These are phyloP conservation scores for Rhingia campestris DNA, from an alignment of 2,888 invertebrate species.

Conservation along the genomic window DNA sequence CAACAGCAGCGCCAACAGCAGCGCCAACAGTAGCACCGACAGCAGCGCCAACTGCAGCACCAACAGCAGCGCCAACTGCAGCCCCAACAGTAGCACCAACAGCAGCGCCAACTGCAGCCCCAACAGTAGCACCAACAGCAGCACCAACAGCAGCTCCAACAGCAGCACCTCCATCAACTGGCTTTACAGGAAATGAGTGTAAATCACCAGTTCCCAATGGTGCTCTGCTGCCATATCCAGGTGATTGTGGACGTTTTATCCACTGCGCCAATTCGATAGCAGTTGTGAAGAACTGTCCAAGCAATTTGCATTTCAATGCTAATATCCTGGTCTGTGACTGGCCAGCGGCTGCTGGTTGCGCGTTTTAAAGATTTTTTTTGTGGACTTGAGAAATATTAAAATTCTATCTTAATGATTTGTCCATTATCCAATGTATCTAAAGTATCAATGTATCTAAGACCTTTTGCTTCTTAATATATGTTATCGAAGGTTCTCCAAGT, in stretches of 20 bases:
- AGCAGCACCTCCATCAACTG: background rate
- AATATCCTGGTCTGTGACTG: constrained; percentile 75
- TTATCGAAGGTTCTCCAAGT: no score
- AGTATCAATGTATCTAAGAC: no score
- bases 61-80: constrained; percentile 6
- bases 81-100: background rate
- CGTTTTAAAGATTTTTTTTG: constrained; percentile 53
- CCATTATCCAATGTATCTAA: no score
- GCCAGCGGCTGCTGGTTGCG: constrained; percentile 77
- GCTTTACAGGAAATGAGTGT: constrained; percentile 33
- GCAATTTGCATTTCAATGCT: constrained; percentile 23
- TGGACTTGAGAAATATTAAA: background rate
- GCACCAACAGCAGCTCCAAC: constrained; percentile 19
- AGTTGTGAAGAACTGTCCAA: constrained; percentile 74
- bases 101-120: background rate
- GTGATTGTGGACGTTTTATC: constrained; percentile 73
- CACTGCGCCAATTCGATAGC: constrained; percentile 68
- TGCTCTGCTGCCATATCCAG: constrained; percentile 27
- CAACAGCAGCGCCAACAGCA: constrained; percentile 35
- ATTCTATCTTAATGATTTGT: no score
- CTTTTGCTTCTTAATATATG: no score
- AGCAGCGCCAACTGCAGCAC: constrained; percentile 11
- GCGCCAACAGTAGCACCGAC: constrained; percentile 24
- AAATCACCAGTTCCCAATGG: constrained; percentile 21
- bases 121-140: background rate